phyloP scores from a whole-genome alignment of 2,113 vertebrate species.

The Psilopogon haemacephalus region DNA sequence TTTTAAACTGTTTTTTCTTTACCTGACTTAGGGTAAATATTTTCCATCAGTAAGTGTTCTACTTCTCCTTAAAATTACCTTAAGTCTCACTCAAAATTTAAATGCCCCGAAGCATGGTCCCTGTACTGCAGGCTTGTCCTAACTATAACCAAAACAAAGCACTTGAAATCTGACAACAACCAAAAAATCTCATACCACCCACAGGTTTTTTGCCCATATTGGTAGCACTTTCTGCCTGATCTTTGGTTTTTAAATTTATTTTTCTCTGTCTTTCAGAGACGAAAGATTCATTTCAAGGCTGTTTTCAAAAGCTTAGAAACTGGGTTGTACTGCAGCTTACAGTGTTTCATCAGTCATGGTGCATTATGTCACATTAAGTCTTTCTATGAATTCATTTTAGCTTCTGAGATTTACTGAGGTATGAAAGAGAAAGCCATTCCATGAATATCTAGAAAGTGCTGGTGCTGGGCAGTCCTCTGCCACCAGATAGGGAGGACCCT shows the following conservation, averaged over 20 bases:
- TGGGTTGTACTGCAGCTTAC: conserved; percentile 40
- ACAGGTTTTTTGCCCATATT: not conserved
- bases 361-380: conserved; percentile 64
- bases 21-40: not conserved
- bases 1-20: not conserved
- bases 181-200: accelerated
- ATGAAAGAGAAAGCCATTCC: conserved; percentile 60
- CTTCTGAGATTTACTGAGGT: conserved; percentile 64
- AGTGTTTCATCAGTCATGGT: conserved; percentile 71
- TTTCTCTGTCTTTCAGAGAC: conserved; percentile 46
- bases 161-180: too few relatives aligned
- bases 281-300: conserved; percentile 56
- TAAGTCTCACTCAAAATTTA: not conserved
- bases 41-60: not conserved
- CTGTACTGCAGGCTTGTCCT: not conserved
- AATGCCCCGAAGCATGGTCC: not conserved
- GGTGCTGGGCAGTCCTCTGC: not conserved
- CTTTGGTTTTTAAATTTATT: not conserved
- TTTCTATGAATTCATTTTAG: conserved; percentile 67
- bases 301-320: conserved; percentile 61
- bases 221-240: not conserved
- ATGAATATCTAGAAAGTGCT: conserved; percentile 38
- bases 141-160: not conserved
- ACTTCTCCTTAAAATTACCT: not conserved
- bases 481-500: not conserved